These are phyloP conservation scores for Pogona vitticeps DNA, from an alignment of 2,113 vertebrate genomes.

Conservation along the genomic window DNA sequence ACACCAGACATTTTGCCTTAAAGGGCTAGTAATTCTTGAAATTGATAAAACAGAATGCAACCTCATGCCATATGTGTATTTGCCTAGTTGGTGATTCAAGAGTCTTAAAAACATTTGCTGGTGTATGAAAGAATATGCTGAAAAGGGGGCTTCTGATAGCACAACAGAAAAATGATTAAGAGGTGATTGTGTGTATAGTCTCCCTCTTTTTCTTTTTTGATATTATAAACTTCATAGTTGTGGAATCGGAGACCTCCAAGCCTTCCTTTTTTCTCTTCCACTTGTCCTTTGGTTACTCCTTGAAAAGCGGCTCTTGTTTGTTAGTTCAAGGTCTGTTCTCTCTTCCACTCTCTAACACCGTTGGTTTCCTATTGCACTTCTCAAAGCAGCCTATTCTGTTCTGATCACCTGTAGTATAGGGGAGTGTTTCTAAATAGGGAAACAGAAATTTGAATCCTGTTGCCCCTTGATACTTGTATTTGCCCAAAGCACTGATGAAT, in stretches of 20 bases:
- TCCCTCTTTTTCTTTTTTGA: neutral
- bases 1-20: neutral
- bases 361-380: neutral
- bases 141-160: neutral
- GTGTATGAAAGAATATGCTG: neutral
- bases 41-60: neutral
- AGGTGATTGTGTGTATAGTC: neutral
- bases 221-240: neutral
- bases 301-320: neutral
- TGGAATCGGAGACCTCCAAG: neutral
- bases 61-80: neutral
- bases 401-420: neutral
- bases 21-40: neutral
- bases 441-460: neutral
- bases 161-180: neutral
- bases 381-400: neutral
- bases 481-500: neutral
- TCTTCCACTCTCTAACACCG: no score
- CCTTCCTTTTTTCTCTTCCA: neutral
- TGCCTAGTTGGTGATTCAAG: neutral
- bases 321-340: neutral
- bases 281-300: neutral
- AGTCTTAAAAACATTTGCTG: neutral
- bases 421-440: neutral
- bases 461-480: neutral